Percentiles rank a stretch among this genome's conserved stretches.
These are phyloP conservation scores for Cosmia trapezina DNA, from an alignment of 2,888 invertebrate species.

Conservation along the genomic window DNA sequence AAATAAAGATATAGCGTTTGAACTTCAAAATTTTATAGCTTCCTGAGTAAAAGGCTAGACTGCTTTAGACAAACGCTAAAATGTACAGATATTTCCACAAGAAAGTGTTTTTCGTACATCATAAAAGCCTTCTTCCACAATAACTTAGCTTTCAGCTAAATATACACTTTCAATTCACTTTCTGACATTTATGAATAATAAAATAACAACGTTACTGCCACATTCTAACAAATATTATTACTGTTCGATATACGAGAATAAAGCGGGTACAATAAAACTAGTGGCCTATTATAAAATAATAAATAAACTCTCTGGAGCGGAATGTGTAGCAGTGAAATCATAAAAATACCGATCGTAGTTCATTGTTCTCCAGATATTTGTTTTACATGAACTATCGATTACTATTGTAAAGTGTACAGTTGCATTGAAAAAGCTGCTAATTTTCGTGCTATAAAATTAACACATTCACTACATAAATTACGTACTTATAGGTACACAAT, in stretches of 20 bases:
- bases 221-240: constrained; percentile 36
- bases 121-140: not conserved
- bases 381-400: constrained; percentile 51
- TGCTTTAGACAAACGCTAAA: not conserved
- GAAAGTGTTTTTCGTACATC: not conserved
- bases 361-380: constrained; percentile 56
- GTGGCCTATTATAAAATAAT: constrained; percentile 59
- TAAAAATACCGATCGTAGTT: constrained; percentile 39
- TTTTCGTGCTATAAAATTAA: constrained; percentile 14
- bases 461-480: too few relatives aligned
- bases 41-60: not conserved
- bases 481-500: too few relatives aligned
- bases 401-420: constrained; percentile 17
- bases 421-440: constrained; percentile 17
- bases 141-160: constrained; percentile 19
- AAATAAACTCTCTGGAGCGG: constrained; percentile 53
- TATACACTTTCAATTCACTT: constrained; percentile 41
- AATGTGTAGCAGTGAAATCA: constrained; percentile 48
- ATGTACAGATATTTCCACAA: not conserved
- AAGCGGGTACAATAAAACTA: constrained; percentile 50
- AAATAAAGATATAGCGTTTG: not conserved
- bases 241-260: constrained; percentile 38
- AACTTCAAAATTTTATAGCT: not conserved
- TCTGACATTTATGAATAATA: constrained; percentile 38
- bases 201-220: constrained; percentile 18